These are phyloP conservation scores for Epinotia brunnichana DNA, from an alignment of 2,888 invertebrate species.

Conservation along the genomic window DNA sequence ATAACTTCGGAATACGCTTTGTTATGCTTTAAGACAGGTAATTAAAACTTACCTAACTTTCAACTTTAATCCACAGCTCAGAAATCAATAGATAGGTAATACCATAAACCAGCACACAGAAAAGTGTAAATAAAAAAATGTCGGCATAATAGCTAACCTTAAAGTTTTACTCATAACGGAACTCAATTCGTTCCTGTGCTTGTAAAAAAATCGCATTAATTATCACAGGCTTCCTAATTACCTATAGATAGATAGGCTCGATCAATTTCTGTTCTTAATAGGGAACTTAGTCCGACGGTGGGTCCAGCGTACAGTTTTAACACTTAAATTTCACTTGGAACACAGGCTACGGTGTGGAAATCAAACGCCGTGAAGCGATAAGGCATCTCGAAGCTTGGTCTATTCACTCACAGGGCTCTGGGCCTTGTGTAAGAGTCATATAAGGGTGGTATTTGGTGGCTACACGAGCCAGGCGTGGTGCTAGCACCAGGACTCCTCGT, in stretches of 20 bases:
- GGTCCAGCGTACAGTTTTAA: constrained; percentile 51
- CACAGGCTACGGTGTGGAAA: constrained; percentile 47
- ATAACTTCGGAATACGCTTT: background rate
- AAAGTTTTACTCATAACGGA: constrained; percentile 43
- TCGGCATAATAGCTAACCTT: constrained; percentile 22
- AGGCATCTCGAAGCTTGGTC: constrained; percentile 69
- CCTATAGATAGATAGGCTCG: constrained; percentile 47
- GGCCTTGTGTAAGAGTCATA: constrained; percentile 53
- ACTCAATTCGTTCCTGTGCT: constrained; percentile 42
- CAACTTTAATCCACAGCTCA: background rate
- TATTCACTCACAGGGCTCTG: constrained; percentile 49
- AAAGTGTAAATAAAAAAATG: constrained; percentile 15
- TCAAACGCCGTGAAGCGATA: constrained; percentile 60
- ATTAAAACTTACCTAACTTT: background rate
- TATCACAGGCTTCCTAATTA: constrained; percentile 61
- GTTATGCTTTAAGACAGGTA: constrained; percentile 1
- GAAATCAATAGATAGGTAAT: constrained; percentile 1
- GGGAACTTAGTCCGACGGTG: constrained; percentile 55
- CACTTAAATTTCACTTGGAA: constrained; percentile 51
- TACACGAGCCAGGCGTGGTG: constrained; percentile 80
- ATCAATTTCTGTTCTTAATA: constrained; percentile 43
- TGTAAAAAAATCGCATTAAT: constrained; percentile 48
- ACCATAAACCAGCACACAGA: constrained; percentile 4
- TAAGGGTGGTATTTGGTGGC: constrained; percentile 61
- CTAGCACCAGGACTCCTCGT: constrained; percentile 94